Conservation (phyloP, 2,113 vertebrate species). For the Amphilophus citrinellus region DNA sequence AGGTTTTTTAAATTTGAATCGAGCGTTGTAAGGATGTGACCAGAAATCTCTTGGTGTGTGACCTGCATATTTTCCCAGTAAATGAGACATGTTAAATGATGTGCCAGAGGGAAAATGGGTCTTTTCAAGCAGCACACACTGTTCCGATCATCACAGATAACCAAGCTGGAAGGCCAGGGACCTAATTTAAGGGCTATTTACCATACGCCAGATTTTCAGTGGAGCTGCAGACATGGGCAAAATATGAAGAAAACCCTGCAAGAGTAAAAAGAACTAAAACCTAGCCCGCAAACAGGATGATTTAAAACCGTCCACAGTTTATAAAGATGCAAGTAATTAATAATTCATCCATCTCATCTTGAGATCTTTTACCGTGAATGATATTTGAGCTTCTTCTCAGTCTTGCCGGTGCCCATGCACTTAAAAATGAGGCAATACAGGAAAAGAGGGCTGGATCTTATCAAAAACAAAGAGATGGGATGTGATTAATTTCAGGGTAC, state of each 20-base stretch:
- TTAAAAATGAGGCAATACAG: slow-evolving; percentile 19
- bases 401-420: not conserved
- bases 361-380: slow-evolving; percentile 24
- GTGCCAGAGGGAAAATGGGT: slow-evolving; percentile 73
- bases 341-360: slow-evolving; percentile 61
- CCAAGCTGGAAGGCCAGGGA: slow-evolving; percentile 72
- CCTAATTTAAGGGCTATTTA: slow-evolving; percentile 79
- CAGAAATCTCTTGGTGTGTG: slow-evolving; percentile 70
- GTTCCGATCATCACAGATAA: slow-evolving; percentile 80
- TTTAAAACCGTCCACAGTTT: slow-evolving; percentile 21
- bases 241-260: slow-evolving; percentile 26
- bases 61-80: slow-evolving; percentile 76
- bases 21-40: slow-evolving; percentile 68
- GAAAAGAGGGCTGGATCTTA: slow-evolving; percentile 15
- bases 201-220: slow-evolving; percentile 66
- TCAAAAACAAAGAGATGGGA: slow-evolving; percentile 39
- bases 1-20: slow-evolving; percentile 72
- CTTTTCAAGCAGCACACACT: slow-evolving; percentile 76
- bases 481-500: slow-evolving; percentile 55
- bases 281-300: not conserved
- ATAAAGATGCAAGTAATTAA: slow-evolving; percentile 29
- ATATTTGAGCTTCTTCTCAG: slow-evolving; percentile 42
- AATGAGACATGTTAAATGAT: slow-evolving; percentile 80
- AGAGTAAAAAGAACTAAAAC: slow-evolving; percentile 25
- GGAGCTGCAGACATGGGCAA: slow-evolving; percentile 39